Evolutionary conservation across 2,113 vertebrate species (phyloP).

Genomic region (Phrynosoma blainvillii): DNA sequence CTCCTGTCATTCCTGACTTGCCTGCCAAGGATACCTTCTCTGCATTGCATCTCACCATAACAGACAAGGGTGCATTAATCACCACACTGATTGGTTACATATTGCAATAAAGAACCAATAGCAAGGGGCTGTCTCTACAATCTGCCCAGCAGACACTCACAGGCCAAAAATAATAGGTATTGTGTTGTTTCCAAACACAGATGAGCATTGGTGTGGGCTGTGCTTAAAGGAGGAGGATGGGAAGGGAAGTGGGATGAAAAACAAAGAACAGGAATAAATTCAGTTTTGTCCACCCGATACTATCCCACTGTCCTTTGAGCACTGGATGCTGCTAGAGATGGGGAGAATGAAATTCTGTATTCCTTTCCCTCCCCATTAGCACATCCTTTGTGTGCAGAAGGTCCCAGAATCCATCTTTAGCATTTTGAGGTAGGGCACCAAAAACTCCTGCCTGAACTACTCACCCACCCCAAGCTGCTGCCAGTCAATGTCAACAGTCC

Average conservation of each 20-base stretch:
- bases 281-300: not conserved
- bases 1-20: not conserved
- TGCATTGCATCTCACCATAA: not conserved
- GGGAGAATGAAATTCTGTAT: rapidly evolving
- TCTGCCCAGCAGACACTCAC: not conserved
- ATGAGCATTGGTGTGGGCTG: not conserved
- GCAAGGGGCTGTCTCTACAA: not conserved
- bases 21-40: not conserved
- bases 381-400: rapidly evolving
- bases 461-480: too few species aligned
- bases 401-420: rapidly evolving
- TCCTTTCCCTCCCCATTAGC: not conserved
- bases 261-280: not conserved
- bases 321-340: not conserved
- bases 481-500: not conserved
- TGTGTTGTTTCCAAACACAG: not conserved
- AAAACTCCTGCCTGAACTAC: not conserved
- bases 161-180: not conserved
- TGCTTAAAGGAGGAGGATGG: not conserved
- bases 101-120: not conserved
- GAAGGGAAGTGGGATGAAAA: not conserved
- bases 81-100: not conserved
- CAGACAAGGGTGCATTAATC: not conserved
- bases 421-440: not conserved
- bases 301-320: not conserved